Evolutionary conservation across 2,797 vertebrate species (phyloP), one percentile per base, ranked within the genome.

Genomic region (Malurus splendens): DNA sequence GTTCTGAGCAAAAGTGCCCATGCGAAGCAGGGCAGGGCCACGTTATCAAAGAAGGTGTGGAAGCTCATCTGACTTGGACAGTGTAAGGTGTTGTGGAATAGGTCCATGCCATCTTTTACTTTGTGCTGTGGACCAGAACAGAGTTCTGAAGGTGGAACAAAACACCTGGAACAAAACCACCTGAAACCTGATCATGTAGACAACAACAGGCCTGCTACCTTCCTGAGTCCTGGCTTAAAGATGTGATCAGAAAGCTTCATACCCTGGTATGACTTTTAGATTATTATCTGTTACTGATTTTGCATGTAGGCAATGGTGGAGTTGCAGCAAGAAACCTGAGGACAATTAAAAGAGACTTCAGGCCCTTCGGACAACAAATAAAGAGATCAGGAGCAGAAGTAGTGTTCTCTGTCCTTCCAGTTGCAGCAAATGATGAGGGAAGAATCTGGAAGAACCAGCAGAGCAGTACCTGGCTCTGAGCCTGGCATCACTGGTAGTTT

Each of bases 31-130:
- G 9, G 45, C 18, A 38, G 25, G 30, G 22, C 12, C 14, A 28
- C 19, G 5, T n/a, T 38, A 18, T 16, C 0, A 0, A 73, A 42
- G 54, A 14, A 86, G 28, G 18, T 19, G 27, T 0, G 1, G 32
- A 68, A 64, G 11, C n/a, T 83, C 12, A 20, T 59, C 51, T 72
- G 22, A 18, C 25, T 42, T 32, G 6, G 16, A 44, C 15, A 44
- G 12, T 32, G n/a, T 44, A 51, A 59, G 8, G 8, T 24, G 15
- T 23, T 65, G 52, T 51, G 45, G 38, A 83, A 38, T 13, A 32
- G 10, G 23, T 52, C 45, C 19, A 13, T 32, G 23, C 19, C 15
- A 23, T 45, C 10, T 59, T 19, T 51, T 16, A 38, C 32, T 32
- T 65, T 48, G 25, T 60, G 18, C 32, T 84, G 25, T 38, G 19